phyloP scores from a whole-genome alignment of 2,113 vertebrate genomes.

The Proterorhinus semilunaris region DNA sequence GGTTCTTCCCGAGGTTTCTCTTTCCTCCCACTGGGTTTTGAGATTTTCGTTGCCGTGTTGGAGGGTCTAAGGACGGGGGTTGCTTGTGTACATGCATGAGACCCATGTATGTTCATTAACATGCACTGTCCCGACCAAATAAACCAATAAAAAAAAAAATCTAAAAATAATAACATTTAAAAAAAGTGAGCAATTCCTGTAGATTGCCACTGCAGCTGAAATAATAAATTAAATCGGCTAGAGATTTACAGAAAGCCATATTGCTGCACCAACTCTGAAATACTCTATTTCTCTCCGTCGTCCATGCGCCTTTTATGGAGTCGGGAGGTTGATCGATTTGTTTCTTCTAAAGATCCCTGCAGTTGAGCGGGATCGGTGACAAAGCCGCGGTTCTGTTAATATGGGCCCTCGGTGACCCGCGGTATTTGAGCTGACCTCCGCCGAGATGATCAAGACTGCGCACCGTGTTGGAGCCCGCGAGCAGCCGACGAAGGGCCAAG shows the following conservation, averaged over 20 bases:
- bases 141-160: too few relatives aligned
- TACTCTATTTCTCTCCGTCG: constrained; percentile 15
- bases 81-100: too few relatives aligned
- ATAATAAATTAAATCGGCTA: background rate
- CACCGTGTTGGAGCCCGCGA: constrained; percentile 46
- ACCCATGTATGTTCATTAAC: too few relatives aligned
- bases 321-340: constrained; percentile 66
- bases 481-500: constrained; percentile 59
- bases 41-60: too few relatives aligned
- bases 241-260: background rate
- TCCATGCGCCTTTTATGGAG: constrained; percentile 47
- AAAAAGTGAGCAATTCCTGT: too few relatives aligned
- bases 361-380: constrained; percentile 69
- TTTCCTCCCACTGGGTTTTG: too few relatives aligned
- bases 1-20: too few relatives aligned
- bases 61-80: too few relatives aligned
- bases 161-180: too few relatives aligned
- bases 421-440: constrained; percentile 67
- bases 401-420: constrained; percentile 63
- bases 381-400: constrained; percentile 71
- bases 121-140: too few relatives aligned
- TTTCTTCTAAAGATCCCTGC: constrained; percentile 68
- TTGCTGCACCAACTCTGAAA: constrained; percentile 6
- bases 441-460: constrained; percentile 54
- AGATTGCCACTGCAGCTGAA: too few relatives aligned